phyloP scores from a whole-genome alignment of 1,140 invertebrate genomes.

The Drosophila kepulauana region DNA sequence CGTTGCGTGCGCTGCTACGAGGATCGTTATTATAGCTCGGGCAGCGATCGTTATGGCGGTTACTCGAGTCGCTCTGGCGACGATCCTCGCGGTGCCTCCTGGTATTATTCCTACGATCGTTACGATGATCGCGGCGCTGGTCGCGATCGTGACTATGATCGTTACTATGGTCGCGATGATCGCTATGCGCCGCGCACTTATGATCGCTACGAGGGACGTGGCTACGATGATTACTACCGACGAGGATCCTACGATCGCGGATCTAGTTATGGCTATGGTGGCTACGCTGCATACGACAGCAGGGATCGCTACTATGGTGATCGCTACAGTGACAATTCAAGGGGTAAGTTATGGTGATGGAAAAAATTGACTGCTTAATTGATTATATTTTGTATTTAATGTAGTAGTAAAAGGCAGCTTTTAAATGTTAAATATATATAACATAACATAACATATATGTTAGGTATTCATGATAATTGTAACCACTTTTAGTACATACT shows the following conservation, averaged over 20 bases:
- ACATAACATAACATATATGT: too few relatives aligned
- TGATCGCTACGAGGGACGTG: slow-evolving; percentile 84
- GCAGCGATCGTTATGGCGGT: slow-evolving; percentile 66
- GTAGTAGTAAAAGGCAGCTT: too few relatives aligned
- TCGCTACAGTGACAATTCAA: slow-evolving; percentile 69
- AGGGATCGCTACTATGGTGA: slow-evolving; percentile 71
- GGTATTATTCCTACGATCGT: slow-evolving; percentile 71
- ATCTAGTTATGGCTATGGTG: slow-evolving; percentile 48
- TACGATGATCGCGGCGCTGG: slow-evolving; percentile 64
- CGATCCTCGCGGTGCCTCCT: slow-evolving; percentile 54
- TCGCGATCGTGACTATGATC: slow-evolving; percentile 56
- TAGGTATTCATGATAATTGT: too few relatives aligned
- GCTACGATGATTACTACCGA: slow-evolving; percentile 79
- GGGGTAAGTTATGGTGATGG: slow-evolving; percentile 41
- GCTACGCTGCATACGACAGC: slow-evolving; percentile 59
- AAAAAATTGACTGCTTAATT: too few relatives aligned
- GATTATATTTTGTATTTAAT: too few relatives aligned
- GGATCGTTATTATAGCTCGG: slow-evolving; percentile 60
- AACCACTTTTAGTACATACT: too few relatives aligned
- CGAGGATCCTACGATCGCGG: slow-evolving; percentile 59
- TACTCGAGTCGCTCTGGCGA: slow-evolving; percentile 62
- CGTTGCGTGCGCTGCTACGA: slow-evolving; percentile 81
- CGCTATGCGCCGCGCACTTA: slow-evolving; percentile 71
- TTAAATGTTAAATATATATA: too few relatives aligned
- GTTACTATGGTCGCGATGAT: slow-evolving; percentile 73